Percentiles rank a stretch among this genome's conserved stretches.
Conservation (phyloP, 2,113 vertebrate species). For the Morone saxatilis region DNA sequence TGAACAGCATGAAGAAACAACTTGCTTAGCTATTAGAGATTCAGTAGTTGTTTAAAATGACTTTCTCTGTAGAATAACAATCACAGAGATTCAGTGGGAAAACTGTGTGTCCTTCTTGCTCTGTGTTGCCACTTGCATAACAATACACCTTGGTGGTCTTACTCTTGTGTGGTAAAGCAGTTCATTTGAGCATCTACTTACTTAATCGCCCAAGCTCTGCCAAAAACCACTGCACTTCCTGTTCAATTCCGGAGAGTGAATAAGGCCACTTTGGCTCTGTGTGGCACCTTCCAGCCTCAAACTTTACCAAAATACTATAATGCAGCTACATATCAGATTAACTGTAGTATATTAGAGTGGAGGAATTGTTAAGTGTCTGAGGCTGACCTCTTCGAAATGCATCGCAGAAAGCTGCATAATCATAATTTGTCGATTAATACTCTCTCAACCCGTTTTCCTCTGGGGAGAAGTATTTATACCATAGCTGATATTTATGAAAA, state of each 20-base stretch:
- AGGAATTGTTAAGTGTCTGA: not conserved
- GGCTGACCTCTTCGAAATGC: not conserved
- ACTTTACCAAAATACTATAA: not conserved
- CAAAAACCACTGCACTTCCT: slow-evolving; percentile 15
- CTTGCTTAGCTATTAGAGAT: slow-evolving; percentile 2
- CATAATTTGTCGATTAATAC: not conserved
- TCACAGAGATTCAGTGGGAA: not conserved
- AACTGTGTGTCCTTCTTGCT: slow-evolving; percentile 5
- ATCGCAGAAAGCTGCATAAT: not conserved
- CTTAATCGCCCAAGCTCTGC: not conserved
- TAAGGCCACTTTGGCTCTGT: not conserved
- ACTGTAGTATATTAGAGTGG: not conserved
- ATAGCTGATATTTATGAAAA: not conserved
- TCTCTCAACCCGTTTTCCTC: not conserved
- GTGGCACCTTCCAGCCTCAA: not conserved
- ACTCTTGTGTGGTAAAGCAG: not conserved
- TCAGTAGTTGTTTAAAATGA: slow-evolving; percentile 5
- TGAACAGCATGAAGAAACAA: slow-evolving; percentile 37
- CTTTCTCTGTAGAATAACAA: not conserved
- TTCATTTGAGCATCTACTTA: not conserved
- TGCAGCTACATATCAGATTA: not conserved
- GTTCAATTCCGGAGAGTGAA: not conserved
- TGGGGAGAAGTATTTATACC: not conserved
- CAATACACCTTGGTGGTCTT: not conserved
- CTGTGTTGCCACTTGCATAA: slow-evolving; percentile 26